phyloP scores from a whole-genome alignment of 2,797 vertebrate genomes.

The Enoplosus armatus region DNA sequence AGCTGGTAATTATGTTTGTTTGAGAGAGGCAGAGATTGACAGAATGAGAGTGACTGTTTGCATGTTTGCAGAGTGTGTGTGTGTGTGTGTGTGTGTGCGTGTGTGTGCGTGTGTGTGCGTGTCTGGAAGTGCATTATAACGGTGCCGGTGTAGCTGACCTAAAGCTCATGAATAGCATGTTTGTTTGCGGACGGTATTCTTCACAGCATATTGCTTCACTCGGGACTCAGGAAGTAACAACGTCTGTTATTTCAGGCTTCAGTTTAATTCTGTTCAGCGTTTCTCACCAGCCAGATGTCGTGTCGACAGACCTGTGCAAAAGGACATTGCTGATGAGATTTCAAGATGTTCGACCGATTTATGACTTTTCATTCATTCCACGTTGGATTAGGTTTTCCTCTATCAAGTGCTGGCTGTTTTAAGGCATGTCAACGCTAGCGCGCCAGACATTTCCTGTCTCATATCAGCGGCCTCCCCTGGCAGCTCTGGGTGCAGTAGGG shows the following conservation, averaged over 20 bases:
- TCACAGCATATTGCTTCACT: slow-evolving; percentile 55
- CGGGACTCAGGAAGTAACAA: slow-evolving; percentile 58
- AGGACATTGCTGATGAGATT: slow-evolving; percentile 50
- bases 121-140: slow-evolving; percentile 39
- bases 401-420: slow-evolving; percentile 43
- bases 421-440: slow-evolving; percentile 46
- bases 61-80: slow-evolving; percentile 32
- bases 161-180: slow-evolving; percentile 68
- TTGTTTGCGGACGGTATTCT: slow-evolving; percentile 69
- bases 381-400: slow-evolving; percentile 39
- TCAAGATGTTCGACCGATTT: slow-evolving; percentile 61
- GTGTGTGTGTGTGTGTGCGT: slow-evolving; percentile 18
- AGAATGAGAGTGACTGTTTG: slow-evolving; percentile 32
- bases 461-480: slow-evolving; percentile 46
- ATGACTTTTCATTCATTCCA: slow-evolving; percentile 63
- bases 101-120: slow-evolving; percentile 28
- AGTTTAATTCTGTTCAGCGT: slow-evolving; percentile 34
- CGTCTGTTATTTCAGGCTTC: slow-evolving; percentile 76
- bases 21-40: slow-evolving; percentile 26
- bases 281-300: slow-evolving; percentile 41
- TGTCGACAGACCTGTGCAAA: slow-evolving; percentile 36
- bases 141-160: slow-evolving; percentile 50
- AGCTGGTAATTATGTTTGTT: slow-evolving; percentile 30
- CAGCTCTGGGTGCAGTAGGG: slow-evolving; percentile 39
- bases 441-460: slow-evolving; percentile 71